Conservation (phyloP, 1,140 invertebrate genomes). For the Bombus breviceps region DNA sequence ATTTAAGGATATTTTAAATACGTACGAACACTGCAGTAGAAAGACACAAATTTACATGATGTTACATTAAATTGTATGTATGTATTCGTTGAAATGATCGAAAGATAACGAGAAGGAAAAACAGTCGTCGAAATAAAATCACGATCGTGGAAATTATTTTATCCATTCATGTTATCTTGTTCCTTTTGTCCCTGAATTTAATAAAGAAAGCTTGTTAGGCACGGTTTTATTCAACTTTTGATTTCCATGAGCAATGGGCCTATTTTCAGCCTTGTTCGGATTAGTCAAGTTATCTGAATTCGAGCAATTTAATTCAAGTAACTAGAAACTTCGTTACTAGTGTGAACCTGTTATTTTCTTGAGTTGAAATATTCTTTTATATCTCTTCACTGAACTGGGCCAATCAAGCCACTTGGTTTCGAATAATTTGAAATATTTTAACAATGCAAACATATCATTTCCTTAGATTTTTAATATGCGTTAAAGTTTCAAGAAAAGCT, state of each 20-base stretch:
- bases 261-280: neutral
- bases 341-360: neutral
- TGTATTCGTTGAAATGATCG: conserved; percentile 57
- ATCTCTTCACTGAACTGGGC: too few species aligned
- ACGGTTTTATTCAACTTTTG: conserved; percentile 10
- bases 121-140: conserved; percentile 52
- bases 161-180: neutral
- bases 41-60: conserved; percentile 43
- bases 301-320: neutral
- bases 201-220: neutral
- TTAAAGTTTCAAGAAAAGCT: neutral
- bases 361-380: too few species aligned
- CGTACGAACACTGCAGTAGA: conserved; percentile 53
- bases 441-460: too few species aligned
- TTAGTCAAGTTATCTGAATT: neutral
- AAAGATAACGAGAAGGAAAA: conserved; percentile 33
- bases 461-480: neutral
- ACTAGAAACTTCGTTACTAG: neutral
- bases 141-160: conserved; percentile 10
- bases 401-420: too few species aligned
- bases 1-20: conserved; percentile 71
- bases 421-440: too few species aligned
- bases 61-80: conserved; percentile 16
- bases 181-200: neutral
- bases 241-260: neutral